Percentiles rank a stretch among this genome's conserved stretches.
Conservation (phyloP, 1,140 invertebrate species). For the Ceratina japonica region DNA sequence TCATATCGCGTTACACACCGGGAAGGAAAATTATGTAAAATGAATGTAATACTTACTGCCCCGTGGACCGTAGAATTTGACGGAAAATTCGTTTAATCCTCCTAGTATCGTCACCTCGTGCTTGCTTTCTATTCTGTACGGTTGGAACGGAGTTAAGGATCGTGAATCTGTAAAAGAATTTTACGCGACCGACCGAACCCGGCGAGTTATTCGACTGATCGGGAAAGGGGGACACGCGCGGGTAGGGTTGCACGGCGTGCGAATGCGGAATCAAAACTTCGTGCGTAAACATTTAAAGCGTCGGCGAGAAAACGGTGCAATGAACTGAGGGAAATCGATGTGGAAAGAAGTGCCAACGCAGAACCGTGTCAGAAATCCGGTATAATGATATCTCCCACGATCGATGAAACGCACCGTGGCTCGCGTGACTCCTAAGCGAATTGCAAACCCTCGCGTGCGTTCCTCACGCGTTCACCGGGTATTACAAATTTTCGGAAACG, state of each 20-base stretch:
- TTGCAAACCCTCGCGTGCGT: conserved; percentile 5
- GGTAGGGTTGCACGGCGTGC: not conserved
- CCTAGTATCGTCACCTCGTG: conserved; percentile 99
- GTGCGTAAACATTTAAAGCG: conserved; percentile 26
- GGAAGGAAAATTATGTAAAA: not conserved
- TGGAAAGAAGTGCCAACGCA: conserved; percentile 22
- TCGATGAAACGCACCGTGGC: conserved; percentile 29
- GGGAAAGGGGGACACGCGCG: no score
- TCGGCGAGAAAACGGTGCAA: conserved; percentile 54
- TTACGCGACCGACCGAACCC: not conserved
- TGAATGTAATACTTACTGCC: conserved; percentile 87
- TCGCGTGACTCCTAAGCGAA: conserved; percentile 23
- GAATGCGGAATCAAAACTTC: conserved; percentile 32
- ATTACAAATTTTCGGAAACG: conserved; percentile 4
- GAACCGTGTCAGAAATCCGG: conserved; percentile 48
- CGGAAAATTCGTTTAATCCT: conserved; percentile 99
- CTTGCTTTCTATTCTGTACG: conserved; percentile 96
- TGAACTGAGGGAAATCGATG: conserved; percentile 49
- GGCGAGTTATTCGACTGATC: no score
- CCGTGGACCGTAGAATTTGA: conserved; percentile 99
- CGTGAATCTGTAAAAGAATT: conserved; percentile 24
- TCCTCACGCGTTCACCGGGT: not conserved
- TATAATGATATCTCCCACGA: conserved; percentile 29
- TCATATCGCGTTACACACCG: not conserved
- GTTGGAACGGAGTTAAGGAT: conserved; percentile 67